A percentile compares a stretch with the other conserved stretches of the same genome.
Evolutionary conservation across 2,888 invertebrate genomes (phyloP).

Genomic region (Sipha maydis): DNA sequence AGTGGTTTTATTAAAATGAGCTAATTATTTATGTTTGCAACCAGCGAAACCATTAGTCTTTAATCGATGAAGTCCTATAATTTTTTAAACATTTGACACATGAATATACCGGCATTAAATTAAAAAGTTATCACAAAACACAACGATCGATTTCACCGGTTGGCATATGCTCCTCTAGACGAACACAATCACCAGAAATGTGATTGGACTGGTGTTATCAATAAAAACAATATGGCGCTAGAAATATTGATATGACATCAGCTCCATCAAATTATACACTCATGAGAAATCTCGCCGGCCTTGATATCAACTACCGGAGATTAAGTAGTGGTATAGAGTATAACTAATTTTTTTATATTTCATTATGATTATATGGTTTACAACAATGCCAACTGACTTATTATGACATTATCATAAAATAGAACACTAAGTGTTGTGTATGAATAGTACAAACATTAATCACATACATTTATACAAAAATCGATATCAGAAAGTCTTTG

Average conservation of each 20-base stretch:
- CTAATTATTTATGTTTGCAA: not conserved
- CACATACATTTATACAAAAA: not conserved
- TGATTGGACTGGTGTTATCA: conserved; percentile 37
- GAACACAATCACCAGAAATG: not conserved
- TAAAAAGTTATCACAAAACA: conserved; percentile 4
- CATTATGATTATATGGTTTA: no score
- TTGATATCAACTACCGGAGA: conserved; percentile 14
- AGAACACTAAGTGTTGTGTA: not conserved
- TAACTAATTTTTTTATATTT: no score
- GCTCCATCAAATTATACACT: not conserved
- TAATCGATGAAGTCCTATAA: conserved; percentile 1
- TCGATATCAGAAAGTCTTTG: not conserved
- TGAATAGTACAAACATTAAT: not conserved
- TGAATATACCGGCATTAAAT: not conserved
- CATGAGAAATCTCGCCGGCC: conserved; percentile 11
- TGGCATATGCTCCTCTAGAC: not conserved
- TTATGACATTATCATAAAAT: not conserved
- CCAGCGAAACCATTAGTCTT: not conserved
- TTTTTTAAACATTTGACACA: not conserved
- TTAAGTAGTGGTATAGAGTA: no score
- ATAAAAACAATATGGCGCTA: conserved; percentile 27
- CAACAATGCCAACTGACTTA: no score
- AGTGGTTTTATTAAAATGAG: conserved; percentile 1
- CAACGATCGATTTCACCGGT: not conserved
- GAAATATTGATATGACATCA: conserved; percentile 37